These are phyloP conservation scores for Crotophaga sulcirostris DNA, from an alignment of 2,113 vertebrate genomes.

Conservation along the genomic window DNA sequence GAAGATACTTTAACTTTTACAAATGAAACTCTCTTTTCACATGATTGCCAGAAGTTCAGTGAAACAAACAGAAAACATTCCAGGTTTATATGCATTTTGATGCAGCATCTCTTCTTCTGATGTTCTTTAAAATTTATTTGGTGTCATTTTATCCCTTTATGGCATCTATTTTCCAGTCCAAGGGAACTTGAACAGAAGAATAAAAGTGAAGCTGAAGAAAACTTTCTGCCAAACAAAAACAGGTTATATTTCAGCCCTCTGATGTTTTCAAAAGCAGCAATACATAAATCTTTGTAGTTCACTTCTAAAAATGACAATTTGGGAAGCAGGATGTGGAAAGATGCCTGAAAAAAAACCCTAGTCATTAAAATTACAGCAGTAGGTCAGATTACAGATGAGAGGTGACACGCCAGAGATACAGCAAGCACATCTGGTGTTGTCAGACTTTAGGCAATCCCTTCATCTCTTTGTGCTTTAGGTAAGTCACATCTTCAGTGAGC, in stretches of 20 bases:
- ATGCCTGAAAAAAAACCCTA: background rate
- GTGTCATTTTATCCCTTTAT: background rate
- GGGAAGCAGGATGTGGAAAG: background rate
- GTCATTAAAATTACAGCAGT: background rate
- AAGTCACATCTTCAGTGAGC: background rate
- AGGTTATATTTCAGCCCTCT: background rate
- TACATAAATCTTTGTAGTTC: background rate
- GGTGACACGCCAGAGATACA: background rate
- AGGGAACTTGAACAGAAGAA: background rate
- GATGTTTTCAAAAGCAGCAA: background rate
- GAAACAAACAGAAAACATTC: background rate
- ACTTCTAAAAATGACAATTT: background rate
- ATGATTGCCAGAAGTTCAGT: background rate
- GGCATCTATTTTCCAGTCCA: background rate
- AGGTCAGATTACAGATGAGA: background rate
- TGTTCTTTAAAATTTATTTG: background rate
- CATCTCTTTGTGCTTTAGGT: background rate
- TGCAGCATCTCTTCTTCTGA: background rate
- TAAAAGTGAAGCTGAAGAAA: background rate
- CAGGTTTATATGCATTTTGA: background rate
- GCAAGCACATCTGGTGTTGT: background rate
- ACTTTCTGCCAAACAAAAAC: background rate
- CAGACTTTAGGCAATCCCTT: background rate
- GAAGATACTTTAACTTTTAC: background rate
- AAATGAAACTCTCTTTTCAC: background rate